Evolutionary conservation across 92 coral and sea anemone species (phyloP), one percentile per base, ranked within the genome.

Genomic region (Bergia puertoricense): DNA sequence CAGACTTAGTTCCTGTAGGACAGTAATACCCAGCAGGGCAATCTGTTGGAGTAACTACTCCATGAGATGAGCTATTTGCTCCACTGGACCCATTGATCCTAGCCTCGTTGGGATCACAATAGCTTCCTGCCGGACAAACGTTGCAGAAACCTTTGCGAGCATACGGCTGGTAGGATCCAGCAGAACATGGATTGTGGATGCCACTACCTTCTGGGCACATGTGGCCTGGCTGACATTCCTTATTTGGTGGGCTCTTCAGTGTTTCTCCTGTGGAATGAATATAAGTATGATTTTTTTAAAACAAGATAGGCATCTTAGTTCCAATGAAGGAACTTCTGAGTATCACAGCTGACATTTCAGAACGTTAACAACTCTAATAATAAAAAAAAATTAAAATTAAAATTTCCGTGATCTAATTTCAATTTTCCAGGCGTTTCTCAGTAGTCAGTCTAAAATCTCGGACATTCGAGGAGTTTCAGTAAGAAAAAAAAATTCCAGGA

Each of bases 151-250:
- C 93, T 81, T 92, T 90, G 77, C 95, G 44, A 39, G 89, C 74
- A 86, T 93, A 91, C 1, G 99, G 99, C 81, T 97, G 99, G 80
- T 97, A 97, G 22, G 86, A 88, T 68, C 99, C 99, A 37, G 98
- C 94, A 13, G 93, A 94, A 67, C 99, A 97, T 6, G 99, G 99
- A 54, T 92, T 77, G 73, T 97, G 99, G 71, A 85, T 88, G 3
- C 98, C 98, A 69, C 98, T 96, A 2, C 99, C 98, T 76, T 95
- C 98, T 10, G 99, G 99, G 72, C 99, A 97, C 86, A 83, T 94
- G 86, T 97, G 99, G 6, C 99, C 99, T 76, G 96, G 95, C 81
- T 97, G 95, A 86, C 99, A 97, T 76, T 95, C 95, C 89, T 97
- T 97, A 78, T 94, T 94, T 69, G 95, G 89, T 16, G 99, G 99